phyloP scores from a whole-genome alignment of 2,797 vertebrate species.

The Phrynocephalus vlangalii region DNA sequence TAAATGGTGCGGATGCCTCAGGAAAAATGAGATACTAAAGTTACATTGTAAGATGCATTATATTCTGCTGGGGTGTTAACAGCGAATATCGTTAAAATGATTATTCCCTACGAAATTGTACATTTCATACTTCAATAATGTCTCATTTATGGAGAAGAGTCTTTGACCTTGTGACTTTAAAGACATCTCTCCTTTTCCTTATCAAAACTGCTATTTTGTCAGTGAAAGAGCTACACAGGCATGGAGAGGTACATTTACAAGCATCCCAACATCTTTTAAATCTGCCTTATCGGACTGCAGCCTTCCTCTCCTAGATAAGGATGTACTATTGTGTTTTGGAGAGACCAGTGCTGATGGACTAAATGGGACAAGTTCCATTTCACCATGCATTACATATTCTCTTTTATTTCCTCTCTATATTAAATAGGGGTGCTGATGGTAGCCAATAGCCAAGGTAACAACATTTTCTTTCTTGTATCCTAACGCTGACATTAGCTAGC shows the following conservation, averaged over 20 bases:
- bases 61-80: conserved; percentile 76
- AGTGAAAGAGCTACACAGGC: neutral
- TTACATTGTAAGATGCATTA: conserved; percentile 64
- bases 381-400: neutral
- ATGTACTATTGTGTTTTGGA: neutral
- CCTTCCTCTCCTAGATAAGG: neutral
- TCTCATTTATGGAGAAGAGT: conserved; percentile 31
- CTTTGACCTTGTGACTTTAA: neutral
- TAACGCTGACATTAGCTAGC: neutral
- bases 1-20: conserved; percentile 77
- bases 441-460: neutral
- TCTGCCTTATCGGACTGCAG: neutral
- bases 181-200: conserved; percentile 19
- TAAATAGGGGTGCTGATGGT: neutral
- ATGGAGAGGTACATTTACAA: neutral
- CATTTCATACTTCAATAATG: conserved; percentile 61
- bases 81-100: conserved; percentile 72
- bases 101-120: conserved; percentile 67
- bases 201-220: neutral
- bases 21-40: conserved; percentile 78
- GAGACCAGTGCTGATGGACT: neutral
- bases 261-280: conserved; percentile 2
- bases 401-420: neutral
- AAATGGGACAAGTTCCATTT: neutral
- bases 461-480: neutral